Percentiles rank a stretch among this genome's conserved stretches.
Conservation (phyloP, 2,797 vertebrate genomes). For the Poecilia picta region DNA sequence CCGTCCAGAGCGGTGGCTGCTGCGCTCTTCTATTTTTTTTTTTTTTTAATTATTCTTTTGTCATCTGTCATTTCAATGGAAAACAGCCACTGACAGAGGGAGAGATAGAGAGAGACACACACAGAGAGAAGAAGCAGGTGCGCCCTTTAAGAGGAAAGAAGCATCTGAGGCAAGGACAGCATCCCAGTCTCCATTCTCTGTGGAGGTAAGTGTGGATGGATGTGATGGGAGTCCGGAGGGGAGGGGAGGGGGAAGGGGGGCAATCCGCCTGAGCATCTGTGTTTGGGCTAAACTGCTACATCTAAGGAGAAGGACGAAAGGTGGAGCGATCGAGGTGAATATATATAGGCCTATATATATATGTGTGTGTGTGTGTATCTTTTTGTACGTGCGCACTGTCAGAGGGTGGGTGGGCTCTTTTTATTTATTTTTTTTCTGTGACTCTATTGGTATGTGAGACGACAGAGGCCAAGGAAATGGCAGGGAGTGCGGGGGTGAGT, state of each 20-base stretch:
- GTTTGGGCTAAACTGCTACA: conserved; percentile 62
- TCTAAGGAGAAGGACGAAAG: conserved; percentile 47
- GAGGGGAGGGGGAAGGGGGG: conserved; percentile 56
- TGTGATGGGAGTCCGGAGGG: conserved; percentile 32
- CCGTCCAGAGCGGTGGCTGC: conserved; percentile 23
- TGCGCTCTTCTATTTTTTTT: conserved; percentile 15
- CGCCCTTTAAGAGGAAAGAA: conserved; percentile 71
- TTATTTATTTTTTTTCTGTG: conserved; percentile 31
- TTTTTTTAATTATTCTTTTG: conserved; percentile 38
- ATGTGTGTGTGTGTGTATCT: not conserved
- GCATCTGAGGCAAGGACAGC: conserved; percentile 75
- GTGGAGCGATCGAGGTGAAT: conserved; percentile 19
- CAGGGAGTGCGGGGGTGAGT: conserved; percentile 21
- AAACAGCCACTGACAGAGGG: conserved; percentile 43
- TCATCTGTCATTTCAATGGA: conserved; percentile 56
- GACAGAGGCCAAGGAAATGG: conserved; percentile 52
- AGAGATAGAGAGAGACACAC: conserved; percentile 27
- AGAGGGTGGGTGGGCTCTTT: conserved; percentile 29
- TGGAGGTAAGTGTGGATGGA: conserved; percentile 78
- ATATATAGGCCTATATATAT: too few relatives aligned
- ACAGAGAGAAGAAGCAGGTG: conserved; percentile 63
- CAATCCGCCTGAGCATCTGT: conserved; percentile 60
- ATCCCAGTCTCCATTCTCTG: conserved; percentile 75
- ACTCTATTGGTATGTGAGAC: conserved; percentile 73
- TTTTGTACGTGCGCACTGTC: not conserved